Evolutionary conservation across 2,888 invertebrate genomes (phyloP).

Genomic region (Syrista parreyssii): DNA sequence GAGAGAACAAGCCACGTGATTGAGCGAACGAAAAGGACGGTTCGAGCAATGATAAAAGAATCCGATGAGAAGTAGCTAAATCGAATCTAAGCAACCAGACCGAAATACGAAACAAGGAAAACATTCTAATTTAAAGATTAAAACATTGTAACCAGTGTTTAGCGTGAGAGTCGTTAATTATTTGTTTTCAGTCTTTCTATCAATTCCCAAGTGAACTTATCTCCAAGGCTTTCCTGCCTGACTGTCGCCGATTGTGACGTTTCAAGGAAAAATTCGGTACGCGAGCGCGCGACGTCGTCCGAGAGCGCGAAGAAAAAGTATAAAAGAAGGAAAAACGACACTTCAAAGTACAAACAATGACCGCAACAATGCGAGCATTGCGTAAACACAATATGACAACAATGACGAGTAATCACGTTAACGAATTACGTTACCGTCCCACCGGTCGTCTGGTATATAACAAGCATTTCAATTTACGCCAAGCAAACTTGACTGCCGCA

Average conservation of each 20-base stretch:
- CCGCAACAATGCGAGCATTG: not conserved
- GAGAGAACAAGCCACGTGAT: not conserved
- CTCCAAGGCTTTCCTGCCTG: not conserved
- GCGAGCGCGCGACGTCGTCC: not conserved
- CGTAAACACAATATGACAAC: not conserved
- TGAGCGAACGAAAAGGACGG: not conserved
- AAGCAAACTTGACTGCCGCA: not conserved
- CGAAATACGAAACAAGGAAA: too few relatives aligned
- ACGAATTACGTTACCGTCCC: not conserved
- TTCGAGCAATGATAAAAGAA: not conserved
- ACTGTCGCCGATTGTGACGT: not conserved
- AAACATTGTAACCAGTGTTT: not conserved
- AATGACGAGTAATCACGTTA: not conserved
- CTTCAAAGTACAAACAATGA: not conserved
- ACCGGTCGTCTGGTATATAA: not conserved
- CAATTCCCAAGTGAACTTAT: not conserved
- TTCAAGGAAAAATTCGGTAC: not conserved
- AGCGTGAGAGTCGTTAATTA: not conserved
- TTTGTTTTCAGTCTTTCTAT: not conserved
- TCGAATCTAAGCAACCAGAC: too few relatives aligned
- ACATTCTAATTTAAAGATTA: too few relatives aligned
- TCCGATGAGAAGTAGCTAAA: too few relatives aligned
- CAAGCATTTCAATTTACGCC: not conserved
- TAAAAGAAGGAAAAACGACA: too few relatives aligned
- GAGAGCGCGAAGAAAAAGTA: not conserved